A percentile compares a stretch with the other conserved stretches of the same genome.
Evolutionary conservation across 1,140 invertebrate genomes (phyloP).

Genomic region (Aphaenogaster ashmeadi): DNA sequence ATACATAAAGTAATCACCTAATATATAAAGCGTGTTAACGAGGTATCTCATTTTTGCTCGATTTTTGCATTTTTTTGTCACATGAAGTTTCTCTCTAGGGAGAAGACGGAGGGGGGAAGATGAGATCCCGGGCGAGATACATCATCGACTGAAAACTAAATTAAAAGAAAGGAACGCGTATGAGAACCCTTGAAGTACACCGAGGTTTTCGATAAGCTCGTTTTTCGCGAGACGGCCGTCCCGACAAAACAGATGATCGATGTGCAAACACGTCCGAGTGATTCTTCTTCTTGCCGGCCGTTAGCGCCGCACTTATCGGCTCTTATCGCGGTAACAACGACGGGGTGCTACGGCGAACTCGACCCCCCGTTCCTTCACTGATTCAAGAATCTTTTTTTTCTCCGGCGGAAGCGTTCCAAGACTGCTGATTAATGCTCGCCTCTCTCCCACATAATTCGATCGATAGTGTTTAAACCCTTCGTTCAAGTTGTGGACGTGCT

Average conservation of each 20-base stretch:
- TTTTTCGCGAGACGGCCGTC: slow-evolving; percentile 47
- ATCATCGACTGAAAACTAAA: slow-evolving; percentile 39
- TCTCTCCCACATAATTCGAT: neutral
- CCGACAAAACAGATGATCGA: slow-evolving; percentile 56
- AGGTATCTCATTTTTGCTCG: slow-evolving; percentile 5
- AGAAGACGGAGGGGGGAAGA: neutral
- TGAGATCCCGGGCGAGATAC: slow-evolving; percentile 26
- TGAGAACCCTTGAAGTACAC: slow-evolving; percentile 8
- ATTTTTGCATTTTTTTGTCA: slow-evolving; percentile 6
- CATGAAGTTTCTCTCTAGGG: neutral
- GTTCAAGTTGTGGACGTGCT: neutral
- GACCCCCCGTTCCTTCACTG: neutral
- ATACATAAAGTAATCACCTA: no score
- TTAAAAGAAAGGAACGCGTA: slow-evolving; percentile 38
- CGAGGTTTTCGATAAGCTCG: slow-evolving; percentile 52
- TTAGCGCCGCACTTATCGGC: slow-evolving; percentile 45
- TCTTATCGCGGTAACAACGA: slow-evolving; percentile 49
- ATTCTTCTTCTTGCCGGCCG: slow-evolving; percentile 57
- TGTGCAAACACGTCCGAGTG: slow-evolving; percentile 58
- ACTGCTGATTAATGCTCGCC: slow-evolving; percentile 26
- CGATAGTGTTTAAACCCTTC: neutral
- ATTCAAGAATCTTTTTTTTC: slow-evolving; percentile 40
- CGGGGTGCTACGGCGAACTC: slow-evolving; percentile 7
- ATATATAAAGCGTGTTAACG: neutral
- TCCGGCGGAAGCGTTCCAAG: slow-evolving; percentile 1